phyloP scores from a whole-genome alignment of 1,140 invertebrate species.

The Streblospio benedicti region DNA sequence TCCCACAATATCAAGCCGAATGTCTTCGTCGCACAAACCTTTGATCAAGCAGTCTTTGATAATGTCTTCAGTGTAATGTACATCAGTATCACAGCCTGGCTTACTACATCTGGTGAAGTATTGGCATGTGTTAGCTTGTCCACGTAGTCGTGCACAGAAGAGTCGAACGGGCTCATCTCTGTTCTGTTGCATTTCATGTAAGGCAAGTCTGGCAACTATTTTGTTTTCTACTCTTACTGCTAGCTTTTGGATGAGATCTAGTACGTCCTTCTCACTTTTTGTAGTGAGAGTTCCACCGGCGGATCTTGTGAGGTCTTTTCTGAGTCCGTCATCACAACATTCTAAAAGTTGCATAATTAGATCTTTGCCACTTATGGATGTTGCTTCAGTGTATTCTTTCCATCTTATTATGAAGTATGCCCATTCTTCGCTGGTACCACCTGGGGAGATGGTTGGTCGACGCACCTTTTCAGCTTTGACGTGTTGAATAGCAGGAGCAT shows the following conservation, averaged over 20 bases:
- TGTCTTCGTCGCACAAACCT: too few species aligned
- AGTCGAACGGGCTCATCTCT: slow-evolving; percentile 16
- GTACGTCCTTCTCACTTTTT: slow-evolving; percentile 16
- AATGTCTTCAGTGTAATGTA: too few species aligned
- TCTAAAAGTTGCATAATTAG: slow-evolving; percentile 19
- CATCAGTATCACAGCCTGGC: too few species aligned
- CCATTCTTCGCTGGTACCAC: not conserved
- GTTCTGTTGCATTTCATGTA: slow-evolving; percentile 24
- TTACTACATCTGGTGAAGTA: too few species aligned
- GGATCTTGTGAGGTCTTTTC: slow-evolving; percentile 20
- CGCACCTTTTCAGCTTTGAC: not conserved
- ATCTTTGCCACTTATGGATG: slow-evolving; percentile 15
- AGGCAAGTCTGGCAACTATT: slow-evolving; percentile 19
- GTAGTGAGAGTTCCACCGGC: slow-evolving; percentile 14
- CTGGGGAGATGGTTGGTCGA: not conserved
- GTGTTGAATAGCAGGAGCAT: too few species aligned
- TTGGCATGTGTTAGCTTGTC: too few species aligned
- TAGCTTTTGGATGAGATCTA: slow-evolving; percentile 17
- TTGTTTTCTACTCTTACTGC: slow-evolving; percentile 22
- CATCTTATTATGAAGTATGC: slow-evolving; percentile 4
- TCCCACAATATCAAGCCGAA: too few species aligned
- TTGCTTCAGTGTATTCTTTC: slow-evolving; percentile 17
- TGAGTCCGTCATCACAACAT: slow-evolving; percentile 21
- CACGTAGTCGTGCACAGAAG: too few species aligned
- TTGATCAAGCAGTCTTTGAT: too few species aligned